Evolutionary conservation across 2,797 vertebrate genomes (phyloP), one percentile per base, ranked within the genome.

Genomic region (Halcyon badia): DNA sequence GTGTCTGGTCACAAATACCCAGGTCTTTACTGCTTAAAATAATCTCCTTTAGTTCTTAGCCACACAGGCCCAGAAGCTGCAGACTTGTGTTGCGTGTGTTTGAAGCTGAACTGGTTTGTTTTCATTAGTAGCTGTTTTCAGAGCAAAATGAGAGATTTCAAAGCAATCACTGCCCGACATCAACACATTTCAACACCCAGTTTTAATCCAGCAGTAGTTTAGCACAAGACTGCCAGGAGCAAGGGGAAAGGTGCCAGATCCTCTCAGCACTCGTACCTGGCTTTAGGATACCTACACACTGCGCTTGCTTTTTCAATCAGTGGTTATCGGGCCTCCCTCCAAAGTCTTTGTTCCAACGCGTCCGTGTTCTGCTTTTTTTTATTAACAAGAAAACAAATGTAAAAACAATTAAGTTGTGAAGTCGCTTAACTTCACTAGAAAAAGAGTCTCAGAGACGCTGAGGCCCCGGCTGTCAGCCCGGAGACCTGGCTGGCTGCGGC

Each of bases 11-110:
- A 61, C 84, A 97, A 91, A 88, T 28, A 41, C 39, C 22, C 42
- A 22, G 35, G 54, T 86, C 61, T 95, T 94, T 94, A n/a, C 65
- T 66, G 51, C 73, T 90, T 84, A 87, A 64, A 94, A 83, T 89
- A 94, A 95, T 96, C 87, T 82, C 42, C 77, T 93, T 95, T 93
- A 94, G 69, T 35, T 68, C 85, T 94, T 70, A 91, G 25, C 69
- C 75, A 26, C 62, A 39, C 2, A 37, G 54, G 58, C n/a, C 8
- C 56, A 58, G 41, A 25, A 83, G 52, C 66, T 39, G 87, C 62
- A 69, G 51, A 31, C 42, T 12, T 6, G 4, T 6, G 31, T 14
- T 1, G 51, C 26, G 28, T 30, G 41, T 3, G 44, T 41, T 49
- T 56, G 51, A 75, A 33, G 15, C 49, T 15, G n/a, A 79, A 28